Conservation (phyloP, 2,888 invertebrate genomes). For the Stramonita haemastoma region DNA sequence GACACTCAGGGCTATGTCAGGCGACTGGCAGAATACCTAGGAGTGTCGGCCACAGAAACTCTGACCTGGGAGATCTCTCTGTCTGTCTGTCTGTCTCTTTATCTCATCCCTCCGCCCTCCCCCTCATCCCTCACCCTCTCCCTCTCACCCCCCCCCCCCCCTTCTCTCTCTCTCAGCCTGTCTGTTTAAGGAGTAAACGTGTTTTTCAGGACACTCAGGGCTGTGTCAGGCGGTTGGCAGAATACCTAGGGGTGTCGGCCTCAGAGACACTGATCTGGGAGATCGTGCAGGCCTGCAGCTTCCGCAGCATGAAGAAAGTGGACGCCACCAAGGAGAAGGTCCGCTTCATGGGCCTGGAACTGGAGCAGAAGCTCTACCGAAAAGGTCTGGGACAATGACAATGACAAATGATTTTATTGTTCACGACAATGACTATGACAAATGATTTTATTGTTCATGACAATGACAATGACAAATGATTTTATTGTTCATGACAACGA, state of each 20-base stretch:
- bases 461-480: no score
- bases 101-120: background rate
- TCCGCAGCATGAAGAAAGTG: constrained; percentile 36
- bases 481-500: no score
- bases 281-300: constrained; percentile 33
- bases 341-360: constrained; percentile 18
- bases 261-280: constrained; percentile 2
- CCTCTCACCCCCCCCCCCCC: no score
- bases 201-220: background rate
- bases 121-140: no score
- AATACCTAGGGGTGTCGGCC: constrained; percentile 12
- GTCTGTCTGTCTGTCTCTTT: background rate
- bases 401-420: no score
- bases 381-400: background rate
- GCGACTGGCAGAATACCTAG: no score
- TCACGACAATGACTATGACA: no score
- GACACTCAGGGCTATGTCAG: no score
- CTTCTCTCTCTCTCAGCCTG: background rate
- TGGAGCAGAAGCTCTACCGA: constrained; percentile 33
- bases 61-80: no score
- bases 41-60: no score
- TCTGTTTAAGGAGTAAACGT: no score
- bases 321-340: constrained; percentile 33
- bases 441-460: no score
- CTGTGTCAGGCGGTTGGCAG: constrained; percentile 20